phyloP scores from a whole-genome alignment of 2,113 vertebrate species.

The Platycercus adscitus region DNA sequence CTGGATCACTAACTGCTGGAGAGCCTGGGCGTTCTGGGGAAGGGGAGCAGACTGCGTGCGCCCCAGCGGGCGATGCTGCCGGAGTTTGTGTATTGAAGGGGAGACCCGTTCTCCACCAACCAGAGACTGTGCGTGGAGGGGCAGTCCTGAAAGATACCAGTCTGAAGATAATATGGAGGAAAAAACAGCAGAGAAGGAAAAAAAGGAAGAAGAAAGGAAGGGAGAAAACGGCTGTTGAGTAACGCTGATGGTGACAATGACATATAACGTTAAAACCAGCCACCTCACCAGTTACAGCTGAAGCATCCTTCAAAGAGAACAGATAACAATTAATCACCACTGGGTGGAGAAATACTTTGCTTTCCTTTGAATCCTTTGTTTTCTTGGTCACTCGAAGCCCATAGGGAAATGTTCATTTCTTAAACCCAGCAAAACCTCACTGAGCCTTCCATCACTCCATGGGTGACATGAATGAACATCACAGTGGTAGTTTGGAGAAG shows the following conservation, averaged over 20 bases:
- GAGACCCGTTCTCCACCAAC: slow-evolving; percentile 80
- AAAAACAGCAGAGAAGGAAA: slow-evolving; percentile 63
- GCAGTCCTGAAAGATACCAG: slow-evolving; percentile 83
- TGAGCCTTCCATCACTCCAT: fast-evolving
- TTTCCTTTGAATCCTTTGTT: background rate
- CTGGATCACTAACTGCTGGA: slow-evolving; percentile 97
- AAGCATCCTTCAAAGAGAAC: slow-evolving; percentile 21
- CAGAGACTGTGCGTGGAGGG: slow-evolving; percentile 84
- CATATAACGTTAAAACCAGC: background rate
- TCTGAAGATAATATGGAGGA: slow-evolving; percentile 73
- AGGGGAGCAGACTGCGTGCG: slow-evolving; percentile 96
- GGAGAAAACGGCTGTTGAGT: slow-evolving; percentile 66
- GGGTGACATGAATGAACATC: background rate
- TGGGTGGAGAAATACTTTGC: background rate
- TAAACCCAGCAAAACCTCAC: background rate
- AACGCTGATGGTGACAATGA: slow-evolving; percentile 1
- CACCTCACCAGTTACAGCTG: slow-evolving; percentile 15
- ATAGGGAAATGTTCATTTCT: background rate
- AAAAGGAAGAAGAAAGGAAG: slow-evolving; percentile 62
- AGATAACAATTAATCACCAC: background rate
- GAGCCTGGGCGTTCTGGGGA: slow-evolving; percentile 93
- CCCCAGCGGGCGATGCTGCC: slow-evolving; percentile 93
- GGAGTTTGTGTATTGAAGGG: slow-evolving; percentile 92
- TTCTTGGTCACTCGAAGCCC: background rate
- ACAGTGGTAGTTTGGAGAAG: background rate